Percentiles rank a stretch among this genome's conserved stretches.
Conservation (phyloP, 1,140 invertebrate species). For the Sinella curviseta region DNA sequence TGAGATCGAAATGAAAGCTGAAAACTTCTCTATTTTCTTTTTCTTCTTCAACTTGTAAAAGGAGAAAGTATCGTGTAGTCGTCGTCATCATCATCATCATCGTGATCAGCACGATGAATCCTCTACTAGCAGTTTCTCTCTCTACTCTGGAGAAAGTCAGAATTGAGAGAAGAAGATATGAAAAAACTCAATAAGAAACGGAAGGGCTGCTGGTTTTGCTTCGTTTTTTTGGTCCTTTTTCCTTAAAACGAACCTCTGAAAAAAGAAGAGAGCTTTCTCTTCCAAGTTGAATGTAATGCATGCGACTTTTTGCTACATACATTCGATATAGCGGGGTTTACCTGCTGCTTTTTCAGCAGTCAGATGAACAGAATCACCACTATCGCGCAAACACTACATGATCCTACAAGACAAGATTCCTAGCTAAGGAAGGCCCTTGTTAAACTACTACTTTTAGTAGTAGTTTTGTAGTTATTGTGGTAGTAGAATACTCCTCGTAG, state of each 20-base stretch:
- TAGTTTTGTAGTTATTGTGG: neutral
- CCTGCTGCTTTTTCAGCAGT: too few relatives aligned
- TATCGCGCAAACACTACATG: too few relatives aligned
- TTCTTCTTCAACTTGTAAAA: neutral
- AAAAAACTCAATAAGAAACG: neutral
- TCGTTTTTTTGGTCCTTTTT: too few relatives aligned
- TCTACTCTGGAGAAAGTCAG: neutral
- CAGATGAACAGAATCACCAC: too few relatives aligned
- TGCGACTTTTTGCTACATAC: neutral
- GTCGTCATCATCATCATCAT: conserved; percentile 2
- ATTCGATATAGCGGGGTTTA: too few relatives aligned
- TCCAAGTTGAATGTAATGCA: neutral
- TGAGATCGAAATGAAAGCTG: conserved; percentile 3
- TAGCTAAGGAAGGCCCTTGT: too few relatives aligned
- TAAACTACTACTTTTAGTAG: too few relatives aligned
- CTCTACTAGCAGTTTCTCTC: neutral
- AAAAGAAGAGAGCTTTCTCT: too few relatives aligned
- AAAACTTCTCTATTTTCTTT: neutral
- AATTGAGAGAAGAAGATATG: neutral
- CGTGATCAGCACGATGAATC: too few relatives aligned
- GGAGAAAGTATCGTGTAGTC: neutral
- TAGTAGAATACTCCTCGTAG: neutral
- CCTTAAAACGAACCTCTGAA: too few relatives aligned
- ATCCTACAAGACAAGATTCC: too few relatives aligned
- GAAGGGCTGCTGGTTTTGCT: neutral